phyloP scores from a whole-genome alignment of 2,113 vertebrate genomes.

The Nannospalax galili region DNA sequence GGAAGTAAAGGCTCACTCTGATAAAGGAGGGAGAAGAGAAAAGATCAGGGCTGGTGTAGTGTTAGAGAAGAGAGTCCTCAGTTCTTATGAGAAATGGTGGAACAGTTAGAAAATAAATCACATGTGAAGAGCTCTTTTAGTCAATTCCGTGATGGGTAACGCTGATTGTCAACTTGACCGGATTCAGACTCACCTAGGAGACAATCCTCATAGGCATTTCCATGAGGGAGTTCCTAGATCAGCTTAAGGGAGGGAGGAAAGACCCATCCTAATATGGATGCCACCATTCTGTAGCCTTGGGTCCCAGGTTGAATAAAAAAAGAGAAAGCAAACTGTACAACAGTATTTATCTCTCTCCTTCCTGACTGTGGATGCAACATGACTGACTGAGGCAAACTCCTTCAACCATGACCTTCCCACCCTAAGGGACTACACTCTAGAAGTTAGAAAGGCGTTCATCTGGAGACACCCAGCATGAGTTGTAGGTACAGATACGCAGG shows the following conservation, averaged over 20 bases:
- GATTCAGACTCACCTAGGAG: background rate
- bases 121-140: background rate
- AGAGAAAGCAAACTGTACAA: background rate
- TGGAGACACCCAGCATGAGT: background rate
- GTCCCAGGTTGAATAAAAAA: too few species aligned
- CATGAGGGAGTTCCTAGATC: background rate
- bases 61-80: background rate
- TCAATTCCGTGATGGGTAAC: background rate
- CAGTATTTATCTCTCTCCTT: background rate
- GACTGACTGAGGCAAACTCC: background rate
- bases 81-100: rapidly evolving
- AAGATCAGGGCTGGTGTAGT: rapidly evolving
- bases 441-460: background rate
- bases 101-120: background rate
- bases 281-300: background rate
- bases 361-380: background rate
- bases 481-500: background rate
- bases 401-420: background rate
- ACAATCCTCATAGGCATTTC: background rate
- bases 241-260: too few species aligned
- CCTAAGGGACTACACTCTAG: too few species aligned
- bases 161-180: background rate
- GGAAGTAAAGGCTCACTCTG: rapidly evolving
- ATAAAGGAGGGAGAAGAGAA: rapidly evolving
- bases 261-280: too few species aligned